Conservation (phyloP, 2,888 invertebrate genomes). For the Sepioteuthis lessoniana region DNA sequence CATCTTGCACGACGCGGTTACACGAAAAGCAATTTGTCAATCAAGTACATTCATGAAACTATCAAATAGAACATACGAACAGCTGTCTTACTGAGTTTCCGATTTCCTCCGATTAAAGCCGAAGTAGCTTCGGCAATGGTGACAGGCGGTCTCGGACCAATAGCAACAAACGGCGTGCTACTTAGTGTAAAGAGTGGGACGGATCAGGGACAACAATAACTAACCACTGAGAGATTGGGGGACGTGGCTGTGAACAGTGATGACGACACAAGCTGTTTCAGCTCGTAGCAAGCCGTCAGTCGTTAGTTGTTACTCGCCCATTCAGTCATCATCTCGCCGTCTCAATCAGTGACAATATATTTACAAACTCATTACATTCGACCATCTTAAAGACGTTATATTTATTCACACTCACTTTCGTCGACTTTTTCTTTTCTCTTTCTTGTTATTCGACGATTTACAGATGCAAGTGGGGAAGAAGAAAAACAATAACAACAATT, state of each 20-base stretch:
- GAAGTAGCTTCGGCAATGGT: conserved; percentile 33
- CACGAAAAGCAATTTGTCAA: not conserved
- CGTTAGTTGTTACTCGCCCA: not conserved
- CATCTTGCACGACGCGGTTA: not conserved
- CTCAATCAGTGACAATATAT: conserved; percentile 33
- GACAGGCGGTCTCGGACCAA: conserved; percentile 33
- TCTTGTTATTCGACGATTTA: not conserved
- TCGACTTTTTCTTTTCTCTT: not conserved
- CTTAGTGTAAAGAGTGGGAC: conserved; percentile 33
- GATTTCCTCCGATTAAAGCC: not conserved
- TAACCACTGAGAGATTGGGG: not conserved
- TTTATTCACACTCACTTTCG: not conserved
- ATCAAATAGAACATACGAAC: not conserved
- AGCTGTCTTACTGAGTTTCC: not conserved
- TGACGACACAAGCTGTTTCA: conserved; percentile 33
- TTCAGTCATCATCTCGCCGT: conserved; percentile 12
- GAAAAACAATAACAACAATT: not conserved
- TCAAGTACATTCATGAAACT: not conserved
- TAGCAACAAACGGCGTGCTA: conserved; percentile 33
- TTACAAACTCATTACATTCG: not conserved
- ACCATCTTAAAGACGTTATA: not conserved
- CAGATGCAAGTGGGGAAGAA: not conserved
- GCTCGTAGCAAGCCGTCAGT: conserved; percentile 20
- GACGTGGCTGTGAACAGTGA: not conserved
- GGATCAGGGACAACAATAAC: conserved; percentile 14